Conservation (phyloP, 2,797 vertebrate species). For the Adelosebastes latens region DNA sequence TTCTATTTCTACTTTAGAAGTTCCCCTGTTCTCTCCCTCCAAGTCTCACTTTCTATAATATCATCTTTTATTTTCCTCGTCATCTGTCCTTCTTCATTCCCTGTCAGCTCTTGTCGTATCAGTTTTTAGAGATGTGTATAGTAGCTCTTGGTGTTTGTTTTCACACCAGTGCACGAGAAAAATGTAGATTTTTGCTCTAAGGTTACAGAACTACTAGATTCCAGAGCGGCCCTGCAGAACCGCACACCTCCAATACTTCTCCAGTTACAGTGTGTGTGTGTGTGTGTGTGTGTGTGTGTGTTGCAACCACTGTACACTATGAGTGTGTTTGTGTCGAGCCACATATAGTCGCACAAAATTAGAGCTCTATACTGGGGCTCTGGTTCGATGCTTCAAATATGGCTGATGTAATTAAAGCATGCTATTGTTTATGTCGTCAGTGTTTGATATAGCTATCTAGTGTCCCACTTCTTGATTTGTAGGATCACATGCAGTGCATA, state of each 20-base stretch:
- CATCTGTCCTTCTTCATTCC: background rate
- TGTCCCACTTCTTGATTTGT: background rate
- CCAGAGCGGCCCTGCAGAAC: background rate
- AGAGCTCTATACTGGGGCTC: background rate
- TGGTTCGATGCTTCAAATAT: background rate
- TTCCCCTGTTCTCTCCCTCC: background rate
- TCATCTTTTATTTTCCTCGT: background rate
- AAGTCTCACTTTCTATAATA: background rate
- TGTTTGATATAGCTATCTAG: background rate
- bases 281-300: slow-evolving; percentile 21
- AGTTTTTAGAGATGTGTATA: background rate
- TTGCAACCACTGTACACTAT: background rate
- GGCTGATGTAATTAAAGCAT: background rate
- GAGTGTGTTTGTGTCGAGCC: background rate
- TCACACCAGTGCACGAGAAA: background rate
- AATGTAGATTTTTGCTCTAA: slow-evolving; percentile 12
- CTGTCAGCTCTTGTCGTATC: background rate
- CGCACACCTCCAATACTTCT: background rate
- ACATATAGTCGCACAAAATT: background rate
- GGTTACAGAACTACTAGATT: slow-evolving; percentile 17
- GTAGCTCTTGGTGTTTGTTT: slow-evolving; percentile 26
- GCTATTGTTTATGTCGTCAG: background rate
- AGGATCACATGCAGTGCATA: background rate
- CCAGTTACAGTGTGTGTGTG: slow-evolving; percentile 24
- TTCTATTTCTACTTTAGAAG: background rate